These are phyloP conservation scores for Nemopilema nomurai DNA, from an alignment of 30 jellyfish, hydroid and myxozoan species.

Conservation along the genomic window DNA sequence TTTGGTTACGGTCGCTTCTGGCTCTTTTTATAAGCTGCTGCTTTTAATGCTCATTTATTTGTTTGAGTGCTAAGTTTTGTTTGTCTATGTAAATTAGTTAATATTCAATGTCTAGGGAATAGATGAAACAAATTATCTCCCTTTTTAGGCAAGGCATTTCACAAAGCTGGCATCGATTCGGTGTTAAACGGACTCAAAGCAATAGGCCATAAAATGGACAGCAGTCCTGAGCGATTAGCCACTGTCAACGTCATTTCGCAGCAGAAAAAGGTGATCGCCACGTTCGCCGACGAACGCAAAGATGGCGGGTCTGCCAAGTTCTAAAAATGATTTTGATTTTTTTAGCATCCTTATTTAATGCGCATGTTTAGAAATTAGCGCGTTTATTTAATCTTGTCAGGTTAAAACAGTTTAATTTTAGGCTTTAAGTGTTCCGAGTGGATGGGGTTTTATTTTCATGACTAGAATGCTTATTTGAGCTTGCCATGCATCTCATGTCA, in stretches of 20 bases:
- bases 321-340: not conserved
- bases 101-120: no score
- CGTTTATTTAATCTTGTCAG: not conserved
- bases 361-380: not conserved
- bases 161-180: constrained; percentile 36
- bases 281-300: constrained; percentile 53
- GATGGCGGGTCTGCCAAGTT: constrained; percentile 51
- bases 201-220: constrained; percentile 64
- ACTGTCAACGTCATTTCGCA: constrained; percentile 57
- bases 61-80: no score
- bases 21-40: no score
- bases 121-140: no score
- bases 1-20: no score
- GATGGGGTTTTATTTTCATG: no score
- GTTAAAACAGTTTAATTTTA: no score
- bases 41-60: no score
- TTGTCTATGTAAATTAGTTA: no score
- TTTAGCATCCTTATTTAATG: not conserved
- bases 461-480: no score
- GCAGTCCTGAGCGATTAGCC: constrained; percentile 40
- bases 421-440: no score
- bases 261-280: constrained; percentile 22
- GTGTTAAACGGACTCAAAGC: constrained; percentile 41
- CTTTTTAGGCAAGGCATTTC: constrained; percentile 47
- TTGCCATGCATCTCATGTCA: no score